phyloP scores from a whole-genome alignment of 2,888 invertebrate genomes.

The Drosophila seclusa region DNA sequence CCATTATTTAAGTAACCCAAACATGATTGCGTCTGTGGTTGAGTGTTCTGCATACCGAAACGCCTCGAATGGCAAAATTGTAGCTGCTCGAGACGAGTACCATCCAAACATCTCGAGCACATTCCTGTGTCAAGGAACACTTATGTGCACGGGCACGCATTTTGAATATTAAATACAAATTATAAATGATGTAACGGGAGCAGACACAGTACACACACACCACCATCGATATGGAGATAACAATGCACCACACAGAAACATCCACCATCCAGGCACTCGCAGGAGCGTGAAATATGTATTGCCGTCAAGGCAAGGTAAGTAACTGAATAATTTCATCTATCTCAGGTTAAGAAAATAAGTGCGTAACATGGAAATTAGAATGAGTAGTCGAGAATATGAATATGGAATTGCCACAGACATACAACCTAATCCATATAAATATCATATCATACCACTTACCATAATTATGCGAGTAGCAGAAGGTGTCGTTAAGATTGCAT shows the following conservation, averaged over 20 bases:
- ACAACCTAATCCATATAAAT: not conserved
- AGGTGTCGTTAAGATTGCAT: slow-evolving; percentile 82
- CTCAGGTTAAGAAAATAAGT: not conserved
- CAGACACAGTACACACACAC: slow-evolving; percentile 10
- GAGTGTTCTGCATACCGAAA: slow-evolving; percentile 26
- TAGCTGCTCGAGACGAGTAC: slow-evolving; percentile 1
- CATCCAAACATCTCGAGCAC: not conserved
- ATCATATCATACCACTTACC: slow-evolving; percentile 60
- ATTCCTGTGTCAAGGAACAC: slow-evolving; percentile 7
- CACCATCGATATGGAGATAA: slow-evolving; percentile 2
- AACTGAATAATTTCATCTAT: slow-evolving; percentile 1
- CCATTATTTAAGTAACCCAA: slow-evolving; percentile 8
- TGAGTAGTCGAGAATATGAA: not conserved
- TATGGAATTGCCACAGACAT: not conserved
- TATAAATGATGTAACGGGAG: slow-evolving; percentile 42
- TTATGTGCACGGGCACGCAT: slow-evolving; percentile 29
- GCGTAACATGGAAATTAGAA: not conserved
- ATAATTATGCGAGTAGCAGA: slow-evolving; percentile 81
- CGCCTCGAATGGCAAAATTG: slow-evolving; percentile 11
- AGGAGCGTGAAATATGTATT: slow-evolving; percentile 29
- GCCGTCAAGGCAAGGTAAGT: slow-evolving; percentile 1
- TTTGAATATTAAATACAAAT: slow-evolving; percentile 64
- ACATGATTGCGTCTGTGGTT: slow-evolving; percentile 2
- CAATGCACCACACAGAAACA: slow-evolving; percentile 16
- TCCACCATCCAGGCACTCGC: not conserved